phyloP scores from a whole-genome alignment of 2,113 vertebrate genomes.

The Glaucomys volans region DNA sequence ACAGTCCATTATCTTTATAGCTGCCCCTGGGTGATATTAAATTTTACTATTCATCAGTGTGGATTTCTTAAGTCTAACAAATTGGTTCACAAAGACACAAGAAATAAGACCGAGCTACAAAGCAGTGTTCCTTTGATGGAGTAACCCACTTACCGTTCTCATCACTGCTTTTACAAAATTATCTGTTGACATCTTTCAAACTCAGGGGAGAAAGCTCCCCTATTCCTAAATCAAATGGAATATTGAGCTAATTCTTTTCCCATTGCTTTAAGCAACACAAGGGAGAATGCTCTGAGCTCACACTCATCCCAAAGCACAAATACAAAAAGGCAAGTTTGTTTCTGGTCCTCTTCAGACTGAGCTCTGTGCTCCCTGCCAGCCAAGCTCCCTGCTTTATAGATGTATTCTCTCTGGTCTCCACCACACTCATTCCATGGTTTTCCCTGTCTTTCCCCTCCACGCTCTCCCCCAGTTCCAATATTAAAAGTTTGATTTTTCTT shows the following conservation, averaged over 20 bases:
- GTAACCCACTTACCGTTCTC: constrained; percentile 22
- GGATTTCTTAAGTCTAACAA: constrained; percentile 64
- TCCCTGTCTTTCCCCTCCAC: background rate
- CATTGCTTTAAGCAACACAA: constrained; percentile 16
- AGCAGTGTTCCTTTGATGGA: constrained; percentile 17
- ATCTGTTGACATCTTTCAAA: constrained; percentile 55
- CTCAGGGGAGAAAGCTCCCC: background rate
- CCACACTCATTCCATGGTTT: background rate
- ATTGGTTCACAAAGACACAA: constrained; percentile 57
- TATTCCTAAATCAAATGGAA: constrained; percentile 50
- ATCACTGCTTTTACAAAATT: constrained; percentile 54
- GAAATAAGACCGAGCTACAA: constrained; percentile 50
- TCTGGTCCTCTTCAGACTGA: background rate
- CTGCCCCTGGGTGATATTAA: constrained; percentile 51
- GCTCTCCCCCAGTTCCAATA: background rate
- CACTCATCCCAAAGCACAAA: background rate
- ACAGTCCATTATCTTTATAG: constrained; percentile 61
- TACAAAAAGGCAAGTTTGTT: background rate
- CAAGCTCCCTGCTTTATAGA: background rate
- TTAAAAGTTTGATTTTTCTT: constrained; percentile 11
- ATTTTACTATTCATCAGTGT: constrained; percentile 69
- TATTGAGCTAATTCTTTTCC: constrained; percentile 20
- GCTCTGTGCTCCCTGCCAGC: background rate
- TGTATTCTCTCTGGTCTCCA: background rate
- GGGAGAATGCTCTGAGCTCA: background rate